phyloP scores from a whole-genome alignment of 2,797 vertebrate species.

The Chrosomus eos region DNA sequence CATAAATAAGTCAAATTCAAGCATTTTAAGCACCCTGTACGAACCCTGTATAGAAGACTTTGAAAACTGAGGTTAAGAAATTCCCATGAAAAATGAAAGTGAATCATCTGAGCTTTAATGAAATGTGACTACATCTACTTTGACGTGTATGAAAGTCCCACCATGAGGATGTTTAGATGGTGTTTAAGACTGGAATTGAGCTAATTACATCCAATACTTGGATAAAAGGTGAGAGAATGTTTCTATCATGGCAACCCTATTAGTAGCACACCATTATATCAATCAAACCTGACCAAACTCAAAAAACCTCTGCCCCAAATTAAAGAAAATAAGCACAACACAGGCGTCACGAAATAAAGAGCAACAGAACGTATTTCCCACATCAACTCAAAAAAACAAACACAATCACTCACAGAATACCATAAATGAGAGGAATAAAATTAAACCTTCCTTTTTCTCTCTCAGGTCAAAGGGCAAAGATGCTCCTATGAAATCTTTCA shows the following conservation, averaged over 20 bases:
- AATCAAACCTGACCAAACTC: conserved; percentile 81
- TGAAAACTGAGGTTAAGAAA: background rate
- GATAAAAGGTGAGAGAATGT: conserved; percentile 12
- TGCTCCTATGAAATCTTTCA: conserved; percentile 78
- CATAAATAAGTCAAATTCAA: too few relatives aligned
- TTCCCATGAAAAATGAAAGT: background rate
- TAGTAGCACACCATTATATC: conserved; percentile 90
- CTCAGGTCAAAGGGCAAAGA: conserved; percentile 71
- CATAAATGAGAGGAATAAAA: conserved; percentile 39
- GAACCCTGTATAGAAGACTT: background rate
- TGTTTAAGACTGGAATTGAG: background rate
- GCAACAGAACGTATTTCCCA: conserved; percentile 70
- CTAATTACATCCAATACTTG: background rate
- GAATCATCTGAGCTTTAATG: too few relatives aligned
- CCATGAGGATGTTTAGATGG: background rate
- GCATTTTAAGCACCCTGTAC: too few relatives aligned
- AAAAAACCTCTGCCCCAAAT: conserved; percentile 69
- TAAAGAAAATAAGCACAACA: conserved; percentile 73
- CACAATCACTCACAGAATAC: conserved; percentile 84
- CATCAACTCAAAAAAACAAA: conserved; percentile 81
- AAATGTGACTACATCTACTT: background rate
- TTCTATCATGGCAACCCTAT: conserved; percentile 96
- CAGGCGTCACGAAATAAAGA: conserved; percentile 80
- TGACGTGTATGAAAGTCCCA: background rate
- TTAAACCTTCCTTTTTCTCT: conserved; percentile 75